These are phyloP conservation scores for Steinernema carpocapsae DNA, from an alignment of 2,888 invertebrate species.

Conservation along the genomic window DNA sequence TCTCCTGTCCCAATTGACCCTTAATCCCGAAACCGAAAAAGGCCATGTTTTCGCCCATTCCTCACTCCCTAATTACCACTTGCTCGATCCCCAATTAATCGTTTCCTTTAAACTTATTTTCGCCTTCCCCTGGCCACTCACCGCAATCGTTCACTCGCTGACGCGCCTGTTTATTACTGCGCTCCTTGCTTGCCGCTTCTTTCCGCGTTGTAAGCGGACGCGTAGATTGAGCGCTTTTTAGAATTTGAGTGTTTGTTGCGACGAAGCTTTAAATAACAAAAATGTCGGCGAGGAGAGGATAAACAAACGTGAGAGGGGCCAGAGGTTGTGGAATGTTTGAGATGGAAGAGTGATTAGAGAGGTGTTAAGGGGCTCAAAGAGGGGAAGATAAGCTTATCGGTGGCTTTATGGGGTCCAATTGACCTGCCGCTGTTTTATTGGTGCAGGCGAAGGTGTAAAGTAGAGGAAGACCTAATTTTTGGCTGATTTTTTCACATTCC, in stretches of 20 bases:
- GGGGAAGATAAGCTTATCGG: no score
- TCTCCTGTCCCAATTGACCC: neutral
- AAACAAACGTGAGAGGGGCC: neutral
- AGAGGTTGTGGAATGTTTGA: neutral
- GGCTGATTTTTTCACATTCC: no score
- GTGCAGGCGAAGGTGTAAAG: no score
- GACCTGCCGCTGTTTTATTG: no score
- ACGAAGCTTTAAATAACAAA: neutral
- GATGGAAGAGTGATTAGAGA: neutral
- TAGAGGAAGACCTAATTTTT: no score
- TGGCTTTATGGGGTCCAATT: no score
- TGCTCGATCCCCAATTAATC: neutral
- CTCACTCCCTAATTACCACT: neutral
- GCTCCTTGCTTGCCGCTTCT: neutral
- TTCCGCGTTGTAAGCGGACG: neutral
- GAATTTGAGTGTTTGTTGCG: no score
- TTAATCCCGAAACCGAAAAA: neutral
- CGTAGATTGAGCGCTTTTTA: neutral
- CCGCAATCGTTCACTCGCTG: neutral
- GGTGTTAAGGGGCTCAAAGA: no score
- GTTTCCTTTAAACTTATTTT: constrained; percentile 1
- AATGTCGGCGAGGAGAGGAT: neutral
- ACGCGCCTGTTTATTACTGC: constrained; percentile 13
- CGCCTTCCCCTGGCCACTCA: neutral
- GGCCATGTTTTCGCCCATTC: neutral